Base-by-base conservation (phyloP, 2,888 invertebrate genomes). In the Xestoiulus laeticollis region DNA sequence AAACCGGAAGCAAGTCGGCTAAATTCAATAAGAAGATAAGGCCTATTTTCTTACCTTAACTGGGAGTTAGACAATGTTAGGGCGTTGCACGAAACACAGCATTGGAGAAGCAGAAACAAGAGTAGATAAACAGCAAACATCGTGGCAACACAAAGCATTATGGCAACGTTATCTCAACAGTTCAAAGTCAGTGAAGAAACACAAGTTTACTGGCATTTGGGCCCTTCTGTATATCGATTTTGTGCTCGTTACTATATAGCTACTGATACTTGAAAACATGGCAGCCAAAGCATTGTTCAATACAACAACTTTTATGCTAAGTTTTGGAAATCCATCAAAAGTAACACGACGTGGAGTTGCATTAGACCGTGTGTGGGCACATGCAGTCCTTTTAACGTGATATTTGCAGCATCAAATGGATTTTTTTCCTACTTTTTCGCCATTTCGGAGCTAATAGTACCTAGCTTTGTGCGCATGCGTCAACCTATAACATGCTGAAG, bases 121-220 rank as follows among this genome's bases (percentile, higher is more conserved):
- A 26, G 78, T 30, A 14, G 78, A 78, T 30, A 26, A 30, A 14
- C 78, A 30, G 26, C 78, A 78, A 78, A 78, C 78, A 78, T 78
- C 30, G 12, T 30, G 12, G 10, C 68, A 26, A 68, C 68, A 22
- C 10, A 68, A 10, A 10, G 68, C 26, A 68, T 78, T 78, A 30
- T 78, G 78, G 78, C 78, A 78, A 22, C 14, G 78, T 26, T 30
- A 30, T 1, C 26, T 30, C 12, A 78, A 43, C 10, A 78, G 78
- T 78, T 78, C 78, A 78, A 78, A 78, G 78, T 78, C 78, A 78
- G 14, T 30, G 78, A 30, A 78, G 78, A 78, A 78, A 78, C 78
- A 78, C 30, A 78, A 78, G 78, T 78, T 78, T 78, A 22, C 26
- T 30, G 30, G 30, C 16, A 78, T 78, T 78, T 22, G 26, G 78